Percentiles rank a stretch among this genome's conserved stretches.
Conservation (phyloP, 2,888 invertebrate species). For the Pachydiplax longipennis region DNA sequence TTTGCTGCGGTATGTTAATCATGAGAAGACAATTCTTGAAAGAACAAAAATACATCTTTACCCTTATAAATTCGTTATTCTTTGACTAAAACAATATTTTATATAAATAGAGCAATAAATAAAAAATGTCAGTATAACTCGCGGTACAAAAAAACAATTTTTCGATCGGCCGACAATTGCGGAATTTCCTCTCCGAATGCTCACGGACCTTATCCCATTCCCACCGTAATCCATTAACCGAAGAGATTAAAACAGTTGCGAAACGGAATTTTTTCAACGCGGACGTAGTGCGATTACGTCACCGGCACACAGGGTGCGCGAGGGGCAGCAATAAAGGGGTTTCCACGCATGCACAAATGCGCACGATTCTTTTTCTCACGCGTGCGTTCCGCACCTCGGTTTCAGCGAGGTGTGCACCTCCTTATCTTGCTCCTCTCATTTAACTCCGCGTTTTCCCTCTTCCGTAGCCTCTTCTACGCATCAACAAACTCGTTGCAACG, state of each 20-base stretch:
- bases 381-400: constrained; percentile 19
- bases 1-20: too few species aligned
- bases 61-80: too few species aligned
- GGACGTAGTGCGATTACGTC: not conserved
- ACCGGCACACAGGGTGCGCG: not conserved
- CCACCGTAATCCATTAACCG: not conserved
- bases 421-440: constrained; percentile 3
- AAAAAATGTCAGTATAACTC: too few species aligned
- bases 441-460: not conserved
- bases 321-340: not conserved
- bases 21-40: too few species aligned
- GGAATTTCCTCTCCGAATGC: too few species aligned
- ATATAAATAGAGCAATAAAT: too few species aligned
- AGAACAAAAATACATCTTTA: too few species aligned
- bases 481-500: not conserved
- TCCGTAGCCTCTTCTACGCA: not conserved
- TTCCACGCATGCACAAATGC: constrained; percentile 16
- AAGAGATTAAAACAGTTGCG: not conserved
- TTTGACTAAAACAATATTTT: too few species aligned
- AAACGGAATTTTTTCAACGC: not conserved
- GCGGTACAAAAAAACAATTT: too few species aligned
- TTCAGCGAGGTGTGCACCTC: not conserved
- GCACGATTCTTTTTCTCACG: constrained; percentile 22
- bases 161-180: too few species aligned
- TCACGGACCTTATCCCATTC: not conserved